Evolutionary conservation across 37 sponge, comb jelly and placozoan species (phyloP).

Genomic region (Theonella swinhoei): DNA sequence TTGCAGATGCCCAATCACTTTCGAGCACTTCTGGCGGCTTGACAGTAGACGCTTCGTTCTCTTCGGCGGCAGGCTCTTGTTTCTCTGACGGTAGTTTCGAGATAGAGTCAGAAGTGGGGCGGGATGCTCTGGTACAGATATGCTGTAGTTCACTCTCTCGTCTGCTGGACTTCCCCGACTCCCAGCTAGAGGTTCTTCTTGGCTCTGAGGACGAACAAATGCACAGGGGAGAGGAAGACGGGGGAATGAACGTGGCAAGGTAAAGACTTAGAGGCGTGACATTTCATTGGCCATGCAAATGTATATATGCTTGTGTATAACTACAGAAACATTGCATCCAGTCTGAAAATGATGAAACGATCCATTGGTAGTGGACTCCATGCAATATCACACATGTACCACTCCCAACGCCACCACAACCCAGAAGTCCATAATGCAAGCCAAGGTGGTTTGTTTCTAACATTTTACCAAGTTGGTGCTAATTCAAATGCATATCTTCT

Average conservation of each 20-base stretch:
- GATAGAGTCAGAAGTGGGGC: conserved; percentile 67
- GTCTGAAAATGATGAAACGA: conserved; percentile 33
- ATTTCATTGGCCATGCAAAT: too few species aligned
- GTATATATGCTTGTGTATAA: too few species aligned
- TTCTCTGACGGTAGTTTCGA: conserved; percentile 54
- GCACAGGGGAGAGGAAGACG: conserved; percentile 5
- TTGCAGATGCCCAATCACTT: neutral
- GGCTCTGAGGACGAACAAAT: conserved; percentile 43
- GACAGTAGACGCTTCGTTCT: conserved; percentile 44
- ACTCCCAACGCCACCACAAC: neutral
- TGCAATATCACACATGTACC: conserved; percentile 33
- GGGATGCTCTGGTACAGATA: conserved; percentile 66
- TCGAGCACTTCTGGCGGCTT: neutral
- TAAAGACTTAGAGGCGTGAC: neutral
- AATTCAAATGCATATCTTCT: too few species aligned
- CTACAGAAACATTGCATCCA: conserved; percentile 60
- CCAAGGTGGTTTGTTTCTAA: neutral
- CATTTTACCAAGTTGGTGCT: too few species aligned
- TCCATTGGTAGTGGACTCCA: conserved; percentile 40
- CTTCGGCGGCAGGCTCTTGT: conserved; percentile 31
- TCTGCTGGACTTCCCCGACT: conserved; percentile 70
- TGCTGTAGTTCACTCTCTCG: conserved; percentile 79
- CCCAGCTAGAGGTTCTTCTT: conserved; percentile 56
- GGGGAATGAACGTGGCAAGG: conserved; percentile 58
- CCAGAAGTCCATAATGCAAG: neutral